Evolutionary conservation across 53 echinoderm and acorn worm genomes (phyloP), one percentile per base, ranked within the genome.

Genomic region (Holothuria leucospilota): DNA sequence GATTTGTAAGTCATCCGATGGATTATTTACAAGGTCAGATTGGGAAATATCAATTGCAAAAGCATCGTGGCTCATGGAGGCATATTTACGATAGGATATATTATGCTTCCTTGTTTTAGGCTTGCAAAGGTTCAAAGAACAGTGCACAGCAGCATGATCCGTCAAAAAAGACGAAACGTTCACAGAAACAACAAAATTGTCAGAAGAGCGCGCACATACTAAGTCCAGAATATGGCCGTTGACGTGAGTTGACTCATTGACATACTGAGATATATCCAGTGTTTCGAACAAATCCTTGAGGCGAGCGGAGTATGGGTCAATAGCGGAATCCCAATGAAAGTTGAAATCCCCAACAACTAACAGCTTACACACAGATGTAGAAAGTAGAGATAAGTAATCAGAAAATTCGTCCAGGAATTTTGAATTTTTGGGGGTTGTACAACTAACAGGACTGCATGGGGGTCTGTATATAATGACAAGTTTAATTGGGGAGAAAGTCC

Each of bases 401-500:
- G 87, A 77, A 39, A 78, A 77, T 53, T 78, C 87, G 42, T 86
- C 87, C 16, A 86, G 77, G 77, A 86, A 77, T 58, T 56, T 86
- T 41, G 59, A n/a, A n/a, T n/a, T n/a, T n/a, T n/a, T n/a, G 4
- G 40, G 40, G 62, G 87, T 86, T 20, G 51, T 25, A 13, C 49
- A 26, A 51, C 77, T 77, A 15, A 62, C 60, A 20, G 80, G 51
- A 66, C 88, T 82, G 53, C 68, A 88, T 26, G 88, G 88, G 6
- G 88, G 88, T 67, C 81, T 82, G 29, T 88, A 82, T 29, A 86
- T 62, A n/a, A 87, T 63, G 21, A 85, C 86, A 30, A 85, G 28
- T 51, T 70, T 85, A 18, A 72, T 24, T 29, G 86, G 52, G 12
- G 70, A 85, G 53, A 85, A 71, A 81, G 82, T 81, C 41, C 86